Base-by-base conservation (phyloP, 2,888 invertebrate genomes). In the Punctoribates punctum region DNA sequence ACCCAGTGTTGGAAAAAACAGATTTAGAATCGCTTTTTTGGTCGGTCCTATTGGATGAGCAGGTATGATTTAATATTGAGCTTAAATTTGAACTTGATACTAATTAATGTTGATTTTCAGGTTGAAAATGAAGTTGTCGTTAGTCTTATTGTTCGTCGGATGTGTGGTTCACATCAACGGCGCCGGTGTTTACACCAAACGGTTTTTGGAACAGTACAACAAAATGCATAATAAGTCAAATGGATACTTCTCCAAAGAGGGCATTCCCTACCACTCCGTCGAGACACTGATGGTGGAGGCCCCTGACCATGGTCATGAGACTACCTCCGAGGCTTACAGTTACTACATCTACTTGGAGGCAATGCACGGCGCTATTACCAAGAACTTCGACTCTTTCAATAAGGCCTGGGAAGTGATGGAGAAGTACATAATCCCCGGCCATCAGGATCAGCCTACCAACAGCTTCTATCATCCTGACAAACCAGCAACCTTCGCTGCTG, bases 331-430 rank as follows among this genome's bases (percentile, higher is more conserved):
- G 25, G 57, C 57, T 23, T 57, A 57, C 25, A 57, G 57, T 25
- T 57, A 57, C 57, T 57, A 57, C 57, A 57, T 57, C n/a, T 57
- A 23, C 20, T 57, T 57, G 57, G 57, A 57, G 25, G 57, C 57
- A 5, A 57, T 57, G 57, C 57, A 57, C 23, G 57, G 57, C 11
- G 57, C 23, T 23, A 23, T 57, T 23, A 57, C 57, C 23, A 57
- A 57, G 1, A n/a, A 57, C 57, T 57, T 25, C 13, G n/a, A n/a
- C 57, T 25, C 23, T 4, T 57, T 57, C 23, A 57, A 57, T n/a
- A 57, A n/a, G 25, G 57, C 57, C 57, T 57, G 57, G 57, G 57
- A 57, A 17, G 13, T 20, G 13, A 25, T 57, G 57, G 57, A 57
- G 23, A 57, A 57, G 25, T 57, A 57, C 57, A 25, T 25, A 3